Evolutionary conservation across 2,113 vertebrate genomes (phyloP), one percentile per base, ranked within the genome.

Genomic region (Gavia stellata): DNA sequence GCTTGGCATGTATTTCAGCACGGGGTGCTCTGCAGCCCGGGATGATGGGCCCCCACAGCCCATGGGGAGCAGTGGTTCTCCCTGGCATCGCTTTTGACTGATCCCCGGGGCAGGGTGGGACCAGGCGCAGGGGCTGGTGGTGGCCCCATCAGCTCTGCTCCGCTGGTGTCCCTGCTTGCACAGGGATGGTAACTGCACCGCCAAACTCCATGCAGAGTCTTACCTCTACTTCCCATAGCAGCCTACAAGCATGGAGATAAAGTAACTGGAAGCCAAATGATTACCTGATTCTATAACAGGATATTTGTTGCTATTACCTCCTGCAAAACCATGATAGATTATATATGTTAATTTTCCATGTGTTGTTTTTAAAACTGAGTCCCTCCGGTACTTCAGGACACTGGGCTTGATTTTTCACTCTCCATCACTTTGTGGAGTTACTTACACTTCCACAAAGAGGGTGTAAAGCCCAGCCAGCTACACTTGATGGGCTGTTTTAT

Each of bases 11-110:
- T 14, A 2, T 52, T 49, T 55, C 44, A 50, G 63, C 33, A 40
- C 0, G 0, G 18, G 28, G 6, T 0, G 1, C 40, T 49, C 52
- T 42, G 42, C 62, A 66, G 56, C 34, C 21, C 6, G 0, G 17
- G 23, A 6, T 1, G 10, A 18, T 5, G 42, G 26, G 63, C 4
- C 6, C 36, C 23, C 20, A 6, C 0, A 0, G 7, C 16, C 26
- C 12, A 2, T 3, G n/a, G 61, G 42, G 17, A 68, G 26, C 25
- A 28, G 55, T 1, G 4, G 17, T 31, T 86, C 18, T 71, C 40
- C n/a, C 7, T 2, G 1, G 15, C 12, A 8, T 31, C 1, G 0
- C 45, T 85, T 67, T 61, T 44, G 5, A 33, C 12, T 0, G 1
- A 18, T 25, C 28, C 26, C 33, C 17, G n/a, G 12, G 17, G 36